Evolutionary conservation across 1,140 invertebrate genomes (phyloP), one percentile per base, ranked within the genome.

Genomic region (Orius insidiosus): DNA sequence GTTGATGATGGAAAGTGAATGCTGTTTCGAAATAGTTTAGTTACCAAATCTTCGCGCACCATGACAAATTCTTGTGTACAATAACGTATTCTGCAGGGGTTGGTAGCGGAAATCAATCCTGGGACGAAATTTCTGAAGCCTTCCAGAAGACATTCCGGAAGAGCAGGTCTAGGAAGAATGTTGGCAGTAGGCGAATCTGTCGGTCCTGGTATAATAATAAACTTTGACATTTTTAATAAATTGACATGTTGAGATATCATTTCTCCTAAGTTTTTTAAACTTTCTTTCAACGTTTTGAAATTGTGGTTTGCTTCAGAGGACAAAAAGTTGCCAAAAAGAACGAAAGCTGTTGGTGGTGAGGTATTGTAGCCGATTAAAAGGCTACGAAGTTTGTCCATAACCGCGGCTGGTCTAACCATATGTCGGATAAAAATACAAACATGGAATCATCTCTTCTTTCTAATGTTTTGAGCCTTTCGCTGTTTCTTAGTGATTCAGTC

Each of bases 51-150:
- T 58, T 93, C 84, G 52, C 92, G 72, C 44, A 90, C 74, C 4
- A 97, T 65, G 0, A 94, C 77, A 54, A 98, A 92, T 67, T 96
- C 87, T 60, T 90, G 87, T 0, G 85, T 89, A 61, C 89, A 95
- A 60, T 93, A 97, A 58, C 94, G 89, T 52, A 98, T 75, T 45
- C 89, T 74, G 60, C 87, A 94, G 0, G 94, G 94, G 68, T 97
- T 97, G 42, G 84, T 80, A 0, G 87, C 72, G 55, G 96, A 80
- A 48, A 81, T 69, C 2, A 82, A 75, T 40, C 74, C 74, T 11
- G 85, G 79, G 39, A 93, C 70, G 54, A 70, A 65, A 52, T 71
- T 71, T 15, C 70, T 67, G 39, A 80, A 70, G 34, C 85, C 78
- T 55, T 79, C 70, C 6, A 80, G 76, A 11, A 92, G 63, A 49